phyloP scores from a whole-genome alignment of 2,888 invertebrate species.

The Tetragonisca angustula region DNA sequence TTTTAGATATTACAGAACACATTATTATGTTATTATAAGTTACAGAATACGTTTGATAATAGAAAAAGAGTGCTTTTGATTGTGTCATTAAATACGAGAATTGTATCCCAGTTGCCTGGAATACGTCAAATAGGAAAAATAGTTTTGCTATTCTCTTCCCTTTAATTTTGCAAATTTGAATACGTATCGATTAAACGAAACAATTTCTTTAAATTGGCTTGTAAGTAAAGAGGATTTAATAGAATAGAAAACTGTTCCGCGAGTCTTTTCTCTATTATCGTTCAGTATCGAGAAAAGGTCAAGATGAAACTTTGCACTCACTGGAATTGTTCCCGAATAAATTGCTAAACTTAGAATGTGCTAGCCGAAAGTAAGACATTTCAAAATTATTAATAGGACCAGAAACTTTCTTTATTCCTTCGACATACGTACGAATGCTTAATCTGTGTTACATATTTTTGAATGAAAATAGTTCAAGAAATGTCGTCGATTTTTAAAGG shows the following conservation, averaged over 20 bases:
- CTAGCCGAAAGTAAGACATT: background rate
- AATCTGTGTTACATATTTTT: background rate
- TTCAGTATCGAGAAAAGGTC: slow-evolving; percentile 5
- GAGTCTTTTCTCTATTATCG: slow-evolving; percentile 11
- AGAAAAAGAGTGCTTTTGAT: no score
- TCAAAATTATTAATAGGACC: slow-evolving; percentile 2
- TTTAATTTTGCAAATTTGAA: background rate
- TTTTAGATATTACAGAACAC: no score
- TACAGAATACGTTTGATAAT: no score
- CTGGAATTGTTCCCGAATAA: slow-evolving; percentile 24
- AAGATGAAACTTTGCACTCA: slow-evolving; percentile 17
- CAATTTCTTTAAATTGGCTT: background rate
- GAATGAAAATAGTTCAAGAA: background rate
- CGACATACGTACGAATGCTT: no score
- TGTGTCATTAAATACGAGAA: no score
- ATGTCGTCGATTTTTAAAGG: no score
- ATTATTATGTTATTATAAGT: no score
- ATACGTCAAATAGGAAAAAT: background rate
- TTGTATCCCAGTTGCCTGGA: no score
- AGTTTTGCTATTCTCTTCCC: background rate
- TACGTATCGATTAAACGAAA: background rate
- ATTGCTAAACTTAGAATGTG: slow-evolving; percentile 26
- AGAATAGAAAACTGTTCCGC: background rate
- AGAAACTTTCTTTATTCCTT: background rate
- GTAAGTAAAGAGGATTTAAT: background rate